Percentiles rank a stretch among this genome's conserved stretches.
phyloP scores from a whole-genome alignment of 2,113 vertebrate genomes.

The Theristicus caerulescens region DNA sequence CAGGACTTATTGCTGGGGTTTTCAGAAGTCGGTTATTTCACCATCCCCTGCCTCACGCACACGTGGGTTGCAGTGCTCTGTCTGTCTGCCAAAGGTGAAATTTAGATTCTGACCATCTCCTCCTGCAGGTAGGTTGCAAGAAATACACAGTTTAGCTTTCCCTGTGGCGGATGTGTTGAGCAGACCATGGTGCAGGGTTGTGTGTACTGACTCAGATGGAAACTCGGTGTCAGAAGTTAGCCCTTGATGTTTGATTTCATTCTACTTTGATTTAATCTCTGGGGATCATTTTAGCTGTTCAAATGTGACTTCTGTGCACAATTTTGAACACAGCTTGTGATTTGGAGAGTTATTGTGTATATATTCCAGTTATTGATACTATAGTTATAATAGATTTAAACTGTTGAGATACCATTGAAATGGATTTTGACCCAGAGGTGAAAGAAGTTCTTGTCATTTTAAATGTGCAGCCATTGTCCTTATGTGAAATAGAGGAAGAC shows the following conservation, averaged over 20 bases:
- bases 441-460: conserved; percentile 44
- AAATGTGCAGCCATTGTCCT: conserved; percentile 17
- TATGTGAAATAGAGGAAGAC: background rate
- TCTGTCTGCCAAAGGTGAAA: background rate
- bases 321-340: background rate
- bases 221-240: background rate
- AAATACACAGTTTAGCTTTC: background rate
- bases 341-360: background rate
- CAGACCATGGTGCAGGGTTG: background rate
- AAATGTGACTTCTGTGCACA: background rate
- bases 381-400: conserved; percentile 26
- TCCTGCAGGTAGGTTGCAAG: background rate
- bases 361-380: conserved; percentile 1
- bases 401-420: conserved; percentile 38
- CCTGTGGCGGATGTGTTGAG: background rate
- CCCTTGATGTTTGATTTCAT: background rate
- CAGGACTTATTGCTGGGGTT: background rate
- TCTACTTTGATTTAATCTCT: background rate
- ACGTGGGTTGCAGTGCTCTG: background rate
- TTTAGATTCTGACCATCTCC: background rate
- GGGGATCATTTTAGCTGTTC: background rate
- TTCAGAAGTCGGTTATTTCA: background rate
- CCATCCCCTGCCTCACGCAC: background rate
- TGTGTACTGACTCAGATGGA: background rate
- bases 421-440: conserved; percentile 59